phyloP scores from a whole-genome alignment of 53 echinoderm and acorn worm species.

The Pentamera pediparva region DNA sequence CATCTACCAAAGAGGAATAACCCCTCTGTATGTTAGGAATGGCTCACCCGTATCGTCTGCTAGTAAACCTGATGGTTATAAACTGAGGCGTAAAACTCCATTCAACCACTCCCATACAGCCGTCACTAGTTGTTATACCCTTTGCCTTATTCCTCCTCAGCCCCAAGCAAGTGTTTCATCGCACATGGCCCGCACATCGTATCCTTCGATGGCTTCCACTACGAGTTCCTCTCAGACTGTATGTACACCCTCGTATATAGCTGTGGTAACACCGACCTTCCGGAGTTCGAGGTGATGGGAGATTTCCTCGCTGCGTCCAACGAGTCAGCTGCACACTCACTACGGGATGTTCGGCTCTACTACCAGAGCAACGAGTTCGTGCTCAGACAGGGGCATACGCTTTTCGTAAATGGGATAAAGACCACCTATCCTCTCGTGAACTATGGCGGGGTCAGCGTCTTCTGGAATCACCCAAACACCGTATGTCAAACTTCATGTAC shows the following conservation, averaged over 20 bases:
- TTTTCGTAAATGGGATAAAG: constrained; percentile 25
- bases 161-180: constrained; percentile 17
- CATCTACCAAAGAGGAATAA: no score
- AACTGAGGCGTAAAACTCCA: neutral
- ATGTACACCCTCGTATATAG: constrained; percentile 11
- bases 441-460: constrained; percentile 27
- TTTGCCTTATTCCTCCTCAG: neutral
- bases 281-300: neutral
- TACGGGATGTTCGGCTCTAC: constrained; percentile 7
- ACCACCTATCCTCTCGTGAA: constrained; percentile 8
- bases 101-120: neutral
- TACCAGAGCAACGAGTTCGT: constrained; percentile 5
- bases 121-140: neutral
- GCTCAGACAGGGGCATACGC: neutral
- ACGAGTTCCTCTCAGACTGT: constrained; percentile 10
- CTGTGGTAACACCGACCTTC: constrained; percentile 9
- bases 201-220: constrained; percentile 2
- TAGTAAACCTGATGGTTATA: neutral
- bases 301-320: neutral
- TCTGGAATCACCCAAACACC: neutral
- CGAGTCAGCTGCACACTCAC: neutral
- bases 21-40: no score
- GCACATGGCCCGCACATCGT: constrained; percentile 18
- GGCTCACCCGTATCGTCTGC: no score
- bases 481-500: constrained; percentile 17